Evolutionary conservation across 2,113 vertebrate genomes (phyloP).

Genomic region (Sorex araneus): DNA sequence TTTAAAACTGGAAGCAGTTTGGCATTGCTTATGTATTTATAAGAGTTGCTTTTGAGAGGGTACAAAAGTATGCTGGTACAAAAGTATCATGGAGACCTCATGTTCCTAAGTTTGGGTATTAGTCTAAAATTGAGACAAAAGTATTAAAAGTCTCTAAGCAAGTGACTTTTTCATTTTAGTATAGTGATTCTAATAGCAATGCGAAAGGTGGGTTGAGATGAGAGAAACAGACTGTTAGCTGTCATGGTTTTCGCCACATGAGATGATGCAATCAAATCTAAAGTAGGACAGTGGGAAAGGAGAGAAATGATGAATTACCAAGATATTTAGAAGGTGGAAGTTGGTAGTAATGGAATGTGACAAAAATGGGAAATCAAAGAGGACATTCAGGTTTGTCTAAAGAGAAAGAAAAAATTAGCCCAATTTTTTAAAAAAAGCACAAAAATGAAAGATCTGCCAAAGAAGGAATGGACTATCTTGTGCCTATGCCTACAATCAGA

Average conservation of each 20-base stretch:
- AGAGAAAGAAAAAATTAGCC: background rate
- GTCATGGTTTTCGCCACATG: background rate
- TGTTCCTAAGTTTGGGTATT: background rate
- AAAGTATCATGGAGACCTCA: background rate
- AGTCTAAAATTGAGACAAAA: background rate
- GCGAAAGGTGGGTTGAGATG: background rate
- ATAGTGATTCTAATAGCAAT: background rate
- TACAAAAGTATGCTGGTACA: background rate
- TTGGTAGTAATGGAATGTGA: background rate
- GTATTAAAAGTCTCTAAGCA: slow-evolving; percentile 11
- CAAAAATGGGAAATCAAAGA: background rate
- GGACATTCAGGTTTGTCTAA: background rate
- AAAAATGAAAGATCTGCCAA: background rate
- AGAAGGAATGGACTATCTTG: slow-evolving; percentile 4
- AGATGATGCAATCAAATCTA: background rate
- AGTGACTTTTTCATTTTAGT: background rate
- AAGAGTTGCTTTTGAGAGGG: background rate
- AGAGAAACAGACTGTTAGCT: background rate
- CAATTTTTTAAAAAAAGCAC: background rate
- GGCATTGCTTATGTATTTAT: too few relatives aligned
- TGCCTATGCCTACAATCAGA: background rate
- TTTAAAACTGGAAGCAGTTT: too few relatives aligned
- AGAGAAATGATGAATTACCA: background rate
- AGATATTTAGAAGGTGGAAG: background rate
- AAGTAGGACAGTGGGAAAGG: background rate